These are phyloP conservation scores for Seriola dumerili DNA, from an alignment of 2,113 vertebrate genomes.

Conservation along the genomic window DNA sequence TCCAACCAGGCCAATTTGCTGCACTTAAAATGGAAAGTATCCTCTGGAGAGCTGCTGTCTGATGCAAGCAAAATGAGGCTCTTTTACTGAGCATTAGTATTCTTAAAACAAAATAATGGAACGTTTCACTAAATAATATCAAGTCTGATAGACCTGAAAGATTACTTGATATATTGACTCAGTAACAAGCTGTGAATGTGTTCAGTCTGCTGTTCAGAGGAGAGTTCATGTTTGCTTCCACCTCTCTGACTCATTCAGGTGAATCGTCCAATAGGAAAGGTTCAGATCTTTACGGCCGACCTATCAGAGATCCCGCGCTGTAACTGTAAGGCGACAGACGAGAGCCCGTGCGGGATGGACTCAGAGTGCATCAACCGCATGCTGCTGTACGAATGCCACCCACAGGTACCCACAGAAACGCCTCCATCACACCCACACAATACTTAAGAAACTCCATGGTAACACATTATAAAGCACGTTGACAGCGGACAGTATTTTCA, in stretches of 20 bases:
- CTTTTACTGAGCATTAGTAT: no score
- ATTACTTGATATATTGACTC: no score
- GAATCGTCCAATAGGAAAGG: constrained; percentile 95
- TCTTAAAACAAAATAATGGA: no score
- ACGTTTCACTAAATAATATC: no score
- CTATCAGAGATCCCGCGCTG: constrained; percentile 95
- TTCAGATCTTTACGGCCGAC: constrained; percentile 97
- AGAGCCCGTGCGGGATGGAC: constrained; percentile 95
- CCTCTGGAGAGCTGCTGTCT: no score
- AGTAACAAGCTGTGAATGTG: neutral
- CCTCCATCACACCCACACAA: neutral
- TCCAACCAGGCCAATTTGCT: no score
- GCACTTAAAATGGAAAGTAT: no score
- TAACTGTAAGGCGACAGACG: constrained; percentile 95
- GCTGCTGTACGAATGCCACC: constrained; percentile 98
- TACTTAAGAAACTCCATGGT: neutral
- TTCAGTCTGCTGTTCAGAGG: neutral
- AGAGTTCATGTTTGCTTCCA: neutral
- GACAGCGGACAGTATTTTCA: neutral
- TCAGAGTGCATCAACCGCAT: constrained; percentile 99
- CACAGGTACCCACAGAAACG: constrained; percentile 81
- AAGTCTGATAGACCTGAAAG: no score
- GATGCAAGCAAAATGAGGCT: no score
- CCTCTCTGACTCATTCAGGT: constrained; percentile 81
- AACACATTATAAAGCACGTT: neutral